Evolutionary conservation across 2,797 vertebrate species (phyloP), one percentile per base, ranked within the genome.

Genomic region (Cyclura pinguis): DNA sequence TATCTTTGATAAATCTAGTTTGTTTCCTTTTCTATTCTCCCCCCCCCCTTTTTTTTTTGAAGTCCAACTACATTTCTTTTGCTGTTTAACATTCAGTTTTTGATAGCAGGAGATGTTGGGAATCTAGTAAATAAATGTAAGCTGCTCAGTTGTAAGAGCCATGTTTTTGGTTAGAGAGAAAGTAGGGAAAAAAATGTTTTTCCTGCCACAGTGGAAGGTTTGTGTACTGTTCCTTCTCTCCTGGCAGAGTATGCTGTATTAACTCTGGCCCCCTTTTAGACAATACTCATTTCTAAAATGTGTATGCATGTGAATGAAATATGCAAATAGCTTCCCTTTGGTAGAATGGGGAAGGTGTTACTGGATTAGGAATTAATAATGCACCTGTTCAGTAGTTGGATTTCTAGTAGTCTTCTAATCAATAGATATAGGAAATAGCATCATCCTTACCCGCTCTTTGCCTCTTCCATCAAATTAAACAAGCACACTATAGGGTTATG

Each of bases 21-120:
- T 47, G 42, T 47, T 47, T 47, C 42, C 42, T 47, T 47, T 47
- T 47, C 42, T 47, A 47, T 47, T 42, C 9, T 12, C 57, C 1
- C 57, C 8, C 57, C 57, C 57, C 57, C 55, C 55, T 2, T 27
- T 77, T 50, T 50, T 80, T 74, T 69, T 85, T 88, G 6, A 81
- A 80, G 8, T 73, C 89, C 14, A 80, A 59, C 1, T n/a, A 14
- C 29, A 16, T 22, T 62, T 82, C 7, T 22, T 73, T 80, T 73
- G 20, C 87, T 81, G 0, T 0, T 74, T 85, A 1, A 7, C 78
- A 52, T 18, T 73, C 3, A 72, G 62, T 2, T 12, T 84, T 87
- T 82, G 0, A 0, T 0, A 0, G 29, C 5, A 0, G 38, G 72
- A 90, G 42, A 42, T 32, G 0, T 1, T 67, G 64, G 5, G 67